phyloP scores from a whole-genome alignment of 1,140 invertebrate genomes.

The Epicauta chinensis region DNA sequence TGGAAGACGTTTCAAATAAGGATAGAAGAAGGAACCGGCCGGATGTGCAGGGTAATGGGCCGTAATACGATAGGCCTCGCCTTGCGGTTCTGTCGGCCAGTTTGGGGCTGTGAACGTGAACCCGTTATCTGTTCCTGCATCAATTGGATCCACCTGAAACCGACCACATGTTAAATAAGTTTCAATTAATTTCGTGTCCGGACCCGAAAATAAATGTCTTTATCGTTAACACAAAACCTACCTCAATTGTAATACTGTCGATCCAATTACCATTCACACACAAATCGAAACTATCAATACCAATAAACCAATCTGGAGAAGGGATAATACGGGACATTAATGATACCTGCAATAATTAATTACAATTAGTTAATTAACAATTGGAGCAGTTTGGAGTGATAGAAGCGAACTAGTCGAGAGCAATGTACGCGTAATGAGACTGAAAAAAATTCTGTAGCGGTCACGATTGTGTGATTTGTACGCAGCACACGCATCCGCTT shows the following conservation, averaged over 20 bases:
- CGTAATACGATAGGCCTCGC: conserved; percentile 85
- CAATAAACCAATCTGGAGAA: conserved; percentile 97
- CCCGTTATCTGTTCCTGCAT: conserved; percentile 95
- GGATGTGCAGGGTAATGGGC: conserved; percentile 86
- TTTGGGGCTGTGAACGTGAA: conserved; percentile 95
- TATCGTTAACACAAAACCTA: conserved; percentile 37
- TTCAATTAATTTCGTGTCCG: too few relatives aligned
- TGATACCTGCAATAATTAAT: conserved; percentile 60
- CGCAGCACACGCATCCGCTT: too few relatives aligned
- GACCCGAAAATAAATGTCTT: not conserved
- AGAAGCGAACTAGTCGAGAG: too few relatives aligned
- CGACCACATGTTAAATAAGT: conserved; percentile 10
- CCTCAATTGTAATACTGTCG: conserved; percentile 86
- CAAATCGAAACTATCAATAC: conserved; percentile 84
- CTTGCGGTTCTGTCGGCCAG: conserved; percentile 84
- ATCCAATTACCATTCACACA: conserved; percentile 94
- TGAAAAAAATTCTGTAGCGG: too few relatives aligned
- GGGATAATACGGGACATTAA: conserved; percentile 83
- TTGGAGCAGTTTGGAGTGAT: too few relatives aligned
- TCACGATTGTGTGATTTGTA: too few relatives aligned
- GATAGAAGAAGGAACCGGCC: conserved; percentile 92
- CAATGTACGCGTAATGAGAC: too few relatives aligned
- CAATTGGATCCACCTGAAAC: conserved; percentile 80
- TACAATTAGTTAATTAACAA: not conserved
- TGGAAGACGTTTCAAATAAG: conserved; percentile 75